phyloP scores from a whole-genome alignment of 2,113 vertebrate species.

The Xenus cinereus region DNA sequence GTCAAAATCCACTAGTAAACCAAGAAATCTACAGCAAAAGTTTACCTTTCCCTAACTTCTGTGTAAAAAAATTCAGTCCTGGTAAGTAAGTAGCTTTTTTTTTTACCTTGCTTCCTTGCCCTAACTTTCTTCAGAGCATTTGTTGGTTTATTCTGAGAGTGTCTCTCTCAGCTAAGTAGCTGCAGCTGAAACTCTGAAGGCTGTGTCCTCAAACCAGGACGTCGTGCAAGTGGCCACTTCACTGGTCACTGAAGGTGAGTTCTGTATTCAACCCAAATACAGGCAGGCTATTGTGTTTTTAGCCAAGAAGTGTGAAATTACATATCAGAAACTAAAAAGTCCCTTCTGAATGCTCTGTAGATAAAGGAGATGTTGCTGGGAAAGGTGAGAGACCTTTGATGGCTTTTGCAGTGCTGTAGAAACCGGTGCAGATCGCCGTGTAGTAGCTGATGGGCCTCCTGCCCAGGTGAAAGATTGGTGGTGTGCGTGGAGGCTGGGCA shows the following conservation, averaged over 20 bases:
- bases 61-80: no score
- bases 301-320: neutral
- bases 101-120: neutral
- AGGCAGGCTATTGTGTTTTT: neutral
- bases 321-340: neutral
- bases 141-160: neutral
- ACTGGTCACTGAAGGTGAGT: neutral
- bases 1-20: neutral
- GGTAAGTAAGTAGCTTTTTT: no score
- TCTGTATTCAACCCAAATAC: constrained; percentile 15
- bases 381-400: neutral
- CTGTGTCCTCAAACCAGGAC: neutral
- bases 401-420: neutral
- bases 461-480: neutral
- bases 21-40: neutral
- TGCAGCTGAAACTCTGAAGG: neutral
- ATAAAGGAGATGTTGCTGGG: neutral
- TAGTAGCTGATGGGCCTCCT: neutral
- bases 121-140: neutral
- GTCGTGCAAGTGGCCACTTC: neutral
- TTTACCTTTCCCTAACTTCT: neutral
- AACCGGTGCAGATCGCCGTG: neutral
- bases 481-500: fast-evolving
- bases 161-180: neutral
- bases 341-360: neutral